Conservation (phyloP, 2,888 invertebrate genomes). For the Mayetiola destructor region DNA sequence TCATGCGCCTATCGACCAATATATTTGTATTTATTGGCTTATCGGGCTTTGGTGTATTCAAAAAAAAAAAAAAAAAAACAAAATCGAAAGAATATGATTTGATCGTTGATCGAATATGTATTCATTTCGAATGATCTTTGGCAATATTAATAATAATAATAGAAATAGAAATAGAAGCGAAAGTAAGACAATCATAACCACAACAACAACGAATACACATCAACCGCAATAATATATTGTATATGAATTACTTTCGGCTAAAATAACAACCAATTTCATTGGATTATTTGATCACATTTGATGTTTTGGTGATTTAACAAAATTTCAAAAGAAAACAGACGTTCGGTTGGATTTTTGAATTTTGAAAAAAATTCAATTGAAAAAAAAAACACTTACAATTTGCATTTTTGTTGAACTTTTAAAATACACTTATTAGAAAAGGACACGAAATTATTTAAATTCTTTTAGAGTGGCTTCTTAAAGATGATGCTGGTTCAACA, state of each 20-base stretch:
- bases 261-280: not conserved
- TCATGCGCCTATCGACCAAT: not conserved
- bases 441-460: too few species aligned
- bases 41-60: too few species aligned
- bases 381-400: slow-evolving; percentile 11
- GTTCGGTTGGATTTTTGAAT: not conserved
- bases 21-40: too few species aligned
- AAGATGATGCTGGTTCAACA: too few species aligned
- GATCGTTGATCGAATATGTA: not conserved
- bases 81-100: too few species aligned
- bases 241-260: not conserved
- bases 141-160: not conserved
- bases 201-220: not conserved
- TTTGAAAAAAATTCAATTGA: not conserved
- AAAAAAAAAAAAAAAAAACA: too few species aligned
- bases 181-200: not conserved
- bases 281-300: too few species aligned
- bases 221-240: too few species aligned
- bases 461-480: too few species aligned
- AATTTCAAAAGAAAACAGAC: not conserved
- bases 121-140: not conserved
- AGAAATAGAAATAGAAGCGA: not conserved
- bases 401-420: too few species aligned
- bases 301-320: too few species aligned
- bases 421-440: too few species aligned